Conservation (phyloP, 2,888 invertebrate species). For the Dolomedes plantarius region DNA sequence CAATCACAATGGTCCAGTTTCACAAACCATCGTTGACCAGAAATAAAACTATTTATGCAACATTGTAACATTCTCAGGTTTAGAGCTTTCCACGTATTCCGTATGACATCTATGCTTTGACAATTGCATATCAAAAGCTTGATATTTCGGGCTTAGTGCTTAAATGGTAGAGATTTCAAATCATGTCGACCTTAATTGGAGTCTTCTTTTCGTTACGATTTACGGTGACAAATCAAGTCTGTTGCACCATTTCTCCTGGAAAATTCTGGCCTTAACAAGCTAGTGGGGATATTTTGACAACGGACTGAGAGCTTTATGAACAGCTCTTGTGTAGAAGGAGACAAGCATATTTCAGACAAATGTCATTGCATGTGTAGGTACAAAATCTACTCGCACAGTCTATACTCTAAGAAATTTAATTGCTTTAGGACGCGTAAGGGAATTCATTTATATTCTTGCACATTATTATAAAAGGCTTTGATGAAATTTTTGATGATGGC, state of each 20-base stretch:
- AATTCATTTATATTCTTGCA: too few relatives aligned
- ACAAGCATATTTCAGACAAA: background rate
- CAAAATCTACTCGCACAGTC: too few relatives aligned
- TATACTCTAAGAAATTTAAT: too few relatives aligned
- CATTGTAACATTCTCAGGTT: constrained; percentile 22
- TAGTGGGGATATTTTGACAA: background rate
- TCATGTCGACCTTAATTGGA: background rate
- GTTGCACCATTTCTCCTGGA: background rate
- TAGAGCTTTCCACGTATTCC: constrained; percentile 19
- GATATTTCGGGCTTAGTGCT: constrained; percentile 4
- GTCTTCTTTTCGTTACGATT: background rate
- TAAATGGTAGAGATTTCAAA: background rate
- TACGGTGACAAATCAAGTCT: background rate
- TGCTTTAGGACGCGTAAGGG: too few relatives aligned
- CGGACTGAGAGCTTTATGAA: background rate
- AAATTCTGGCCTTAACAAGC: background rate
- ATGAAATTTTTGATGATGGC: too few relatives aligned
- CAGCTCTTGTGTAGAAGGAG: background rate
- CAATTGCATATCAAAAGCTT: constrained; percentile 22
- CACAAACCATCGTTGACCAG: constrained; percentile 1
- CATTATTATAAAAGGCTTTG: too few relatives aligned
- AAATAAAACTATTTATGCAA: constrained; percentile 34
- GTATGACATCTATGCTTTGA: constrained; percentile 38
- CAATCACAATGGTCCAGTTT: background rate
- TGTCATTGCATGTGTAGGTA: background rate